Evolutionary conservation across 2,888 invertebrate species (phyloP).

Genomic region (Caenorhabditis virilis): DNA sequence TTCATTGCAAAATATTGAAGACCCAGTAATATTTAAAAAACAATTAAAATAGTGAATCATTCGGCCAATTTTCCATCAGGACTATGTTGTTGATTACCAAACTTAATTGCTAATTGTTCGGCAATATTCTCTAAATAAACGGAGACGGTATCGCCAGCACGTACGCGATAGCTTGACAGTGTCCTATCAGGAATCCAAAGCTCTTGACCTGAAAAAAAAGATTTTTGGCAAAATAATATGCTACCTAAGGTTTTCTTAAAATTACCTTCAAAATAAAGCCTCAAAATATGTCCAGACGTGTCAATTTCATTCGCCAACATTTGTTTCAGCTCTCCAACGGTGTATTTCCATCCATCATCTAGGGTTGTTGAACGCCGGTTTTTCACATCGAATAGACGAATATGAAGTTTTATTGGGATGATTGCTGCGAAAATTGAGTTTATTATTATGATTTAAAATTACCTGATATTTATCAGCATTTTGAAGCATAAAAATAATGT

Average conservation of each 20-base stretch:
- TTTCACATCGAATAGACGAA: conserved; percentile 32
- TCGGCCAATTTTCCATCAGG: conserved; percentile 34
- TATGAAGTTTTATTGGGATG: conserved; percentile 18
- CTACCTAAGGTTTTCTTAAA: too few relatives aligned
- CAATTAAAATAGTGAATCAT: too few relatives aligned
- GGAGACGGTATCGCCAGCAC: conserved; percentile 30
- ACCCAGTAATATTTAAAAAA: too few relatives aligned
- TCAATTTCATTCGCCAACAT: conserved; percentile 32
- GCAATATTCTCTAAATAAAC: conserved; percentile 38
- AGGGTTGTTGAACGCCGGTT: conserved; percentile 26
- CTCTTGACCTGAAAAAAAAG: conserved; percentile 32
- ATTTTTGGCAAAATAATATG: too few relatives aligned
- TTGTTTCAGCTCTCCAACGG: conserved; percentile 25
- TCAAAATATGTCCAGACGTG: conserved; percentile 26
- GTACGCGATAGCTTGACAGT: conserved; percentile 34
- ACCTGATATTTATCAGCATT: too few relatives aligned
- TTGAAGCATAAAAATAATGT: too few relatives aligned
- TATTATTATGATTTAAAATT: too few relatives aligned
- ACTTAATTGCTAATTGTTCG: conserved; percentile 30
- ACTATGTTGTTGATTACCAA: conserved; percentile 33
- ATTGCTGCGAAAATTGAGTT: too few relatives aligned
- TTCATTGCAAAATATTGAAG: too few relatives aligned
- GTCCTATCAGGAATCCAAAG: conserved; percentile 39
- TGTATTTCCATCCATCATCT: conserved; percentile 38
- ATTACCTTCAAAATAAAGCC: conserved; percentile 38